Conservation (phyloP, 1,140 invertebrate species). For the Scaptomyza graminum region DNA sequence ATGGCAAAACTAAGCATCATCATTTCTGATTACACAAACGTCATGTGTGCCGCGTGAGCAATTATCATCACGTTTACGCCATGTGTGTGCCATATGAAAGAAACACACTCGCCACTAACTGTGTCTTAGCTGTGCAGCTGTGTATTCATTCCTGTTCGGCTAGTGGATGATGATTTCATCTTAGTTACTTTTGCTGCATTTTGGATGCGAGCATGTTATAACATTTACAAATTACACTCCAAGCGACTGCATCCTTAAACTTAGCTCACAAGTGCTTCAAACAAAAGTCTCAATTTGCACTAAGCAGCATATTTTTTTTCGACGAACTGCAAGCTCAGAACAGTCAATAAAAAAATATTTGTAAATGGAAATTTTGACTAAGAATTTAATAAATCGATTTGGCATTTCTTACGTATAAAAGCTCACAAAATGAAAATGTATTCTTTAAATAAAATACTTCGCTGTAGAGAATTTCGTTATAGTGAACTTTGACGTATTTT, state of each 20-base stretch:
- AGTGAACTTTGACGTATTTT: too few relatives aligned
- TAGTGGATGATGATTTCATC: constrained; percentile 30
- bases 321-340: too few relatives aligned
- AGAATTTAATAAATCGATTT: too few relatives aligned
- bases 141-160: constrained; percentile 27
- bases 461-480: too few relatives aligned
- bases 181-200: constrained; percentile 22
- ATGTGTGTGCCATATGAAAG: constrained; percentile 9
- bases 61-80: constrained; percentile 31
- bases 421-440: too few relatives aligned
- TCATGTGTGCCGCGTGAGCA: constrained; percentile 16
- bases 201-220: constrained; percentile 35
- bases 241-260: constrained; percentile 22
- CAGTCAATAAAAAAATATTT: background rate
- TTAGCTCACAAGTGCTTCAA: constrained; percentile 11
- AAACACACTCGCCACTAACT: constrained; percentile 11
- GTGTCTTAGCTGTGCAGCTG: constrained; percentile 1
- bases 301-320: background rate
- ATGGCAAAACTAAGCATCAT: constrained; percentile 10
- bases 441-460: too few relatives aligned
- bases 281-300: background rate
- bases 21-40: constrained; percentile 45
- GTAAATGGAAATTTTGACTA: too few relatives aligned
- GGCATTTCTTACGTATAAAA: too few relatives aligned
- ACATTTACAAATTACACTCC: constrained; percentile 31